These are phyloP conservation scores for Pterobdella sp. DNA, from an alignment of 2,888 invertebrate species.

Conservation along the genomic window DNA sequence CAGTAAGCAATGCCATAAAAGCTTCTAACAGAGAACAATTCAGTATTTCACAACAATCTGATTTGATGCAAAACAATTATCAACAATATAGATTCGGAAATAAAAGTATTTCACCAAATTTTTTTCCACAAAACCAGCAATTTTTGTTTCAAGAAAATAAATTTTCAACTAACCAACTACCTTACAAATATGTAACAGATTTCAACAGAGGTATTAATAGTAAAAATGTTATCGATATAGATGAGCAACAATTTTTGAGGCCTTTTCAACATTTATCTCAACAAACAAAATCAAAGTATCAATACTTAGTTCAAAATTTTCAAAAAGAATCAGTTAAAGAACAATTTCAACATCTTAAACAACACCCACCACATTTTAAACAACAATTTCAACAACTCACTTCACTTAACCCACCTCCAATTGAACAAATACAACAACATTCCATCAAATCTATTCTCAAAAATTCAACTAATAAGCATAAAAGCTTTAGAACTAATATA, in stretches of 20 bases:
- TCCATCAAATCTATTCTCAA: not conserved
- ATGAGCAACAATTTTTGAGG: not conserved
- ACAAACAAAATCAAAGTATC: not conserved
- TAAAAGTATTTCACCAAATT: not conserved
- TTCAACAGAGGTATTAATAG: too few species aligned
- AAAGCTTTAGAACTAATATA: not conserved
- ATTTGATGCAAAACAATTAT: not conserved
- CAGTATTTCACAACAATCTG: not conserved
- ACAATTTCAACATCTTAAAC: not conserved
- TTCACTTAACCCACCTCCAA: not conserved
- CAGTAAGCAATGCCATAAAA: too few species aligned
- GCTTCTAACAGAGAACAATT: too few species aligned
- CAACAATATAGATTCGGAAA: not conserved
- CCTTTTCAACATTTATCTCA: not conserved
- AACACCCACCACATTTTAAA: not conserved
- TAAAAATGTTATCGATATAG: not conserved
- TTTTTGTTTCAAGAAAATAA: too few species aligned
- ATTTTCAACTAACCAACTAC: too few species aligned
- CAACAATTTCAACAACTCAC: not conserved
- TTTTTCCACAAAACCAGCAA: not conserved
- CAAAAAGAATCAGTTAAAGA: not conserved
- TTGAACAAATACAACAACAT: not conserved
- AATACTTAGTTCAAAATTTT: not conserved
- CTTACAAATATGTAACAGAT: too few species aligned
- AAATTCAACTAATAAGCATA: not conserved